These are phyloP conservation scores for Drosophila prosaltans DNA, from an alignment of 1,140 invertebrate species.

Conservation along the genomic window DNA sequence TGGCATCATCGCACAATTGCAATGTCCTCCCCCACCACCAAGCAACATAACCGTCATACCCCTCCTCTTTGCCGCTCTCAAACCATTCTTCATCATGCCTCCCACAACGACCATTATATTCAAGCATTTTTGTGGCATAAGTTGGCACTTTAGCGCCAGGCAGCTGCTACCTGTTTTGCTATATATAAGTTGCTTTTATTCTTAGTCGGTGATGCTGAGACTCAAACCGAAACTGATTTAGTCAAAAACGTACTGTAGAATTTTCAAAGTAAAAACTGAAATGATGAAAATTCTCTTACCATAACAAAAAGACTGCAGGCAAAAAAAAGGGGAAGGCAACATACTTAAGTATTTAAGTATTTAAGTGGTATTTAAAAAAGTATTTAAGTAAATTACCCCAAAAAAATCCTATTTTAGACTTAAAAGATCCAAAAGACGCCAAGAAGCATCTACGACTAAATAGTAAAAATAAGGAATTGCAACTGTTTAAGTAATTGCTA, in stretches of 20 bases:
- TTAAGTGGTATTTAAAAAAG: too few species aligned
- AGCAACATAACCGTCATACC: neutral
- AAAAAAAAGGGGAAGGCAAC: neutral
- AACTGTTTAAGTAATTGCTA: too few species aligned
- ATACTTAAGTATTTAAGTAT: neutral
- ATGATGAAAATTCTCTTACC: neutral
- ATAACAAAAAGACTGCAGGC: neutral
- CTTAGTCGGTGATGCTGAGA: constrained; percentile 8
- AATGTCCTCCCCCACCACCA: constrained; percentile 2
- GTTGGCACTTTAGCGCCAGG: constrained; percentile 77
- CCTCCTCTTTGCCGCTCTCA: neutral
- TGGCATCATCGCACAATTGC: constrained; percentile 21
- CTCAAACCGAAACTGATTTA: constrained; percentile 5
- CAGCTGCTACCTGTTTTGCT: constrained; percentile 71
- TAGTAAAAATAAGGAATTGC: too few species aligned
- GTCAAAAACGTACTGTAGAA: neutral
- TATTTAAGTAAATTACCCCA: too few species aligned
- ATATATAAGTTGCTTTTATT: constrained; percentile 32
- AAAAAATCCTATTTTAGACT: too few species aligned
- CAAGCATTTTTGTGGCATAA: constrained; percentile 78
- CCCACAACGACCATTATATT: constrained; percentile 73
- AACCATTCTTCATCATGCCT: constrained; percentile 46
- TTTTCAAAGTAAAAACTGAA: neutral
- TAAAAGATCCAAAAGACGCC: too few species aligned
- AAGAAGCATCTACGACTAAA: too few species aligned